Percentiles rank a stretch among this genome's conserved stretches.
Evolutionary conservation across 1,140 invertebrate species (phyloP).

Genomic region (Megalopta genalis): DNA sequence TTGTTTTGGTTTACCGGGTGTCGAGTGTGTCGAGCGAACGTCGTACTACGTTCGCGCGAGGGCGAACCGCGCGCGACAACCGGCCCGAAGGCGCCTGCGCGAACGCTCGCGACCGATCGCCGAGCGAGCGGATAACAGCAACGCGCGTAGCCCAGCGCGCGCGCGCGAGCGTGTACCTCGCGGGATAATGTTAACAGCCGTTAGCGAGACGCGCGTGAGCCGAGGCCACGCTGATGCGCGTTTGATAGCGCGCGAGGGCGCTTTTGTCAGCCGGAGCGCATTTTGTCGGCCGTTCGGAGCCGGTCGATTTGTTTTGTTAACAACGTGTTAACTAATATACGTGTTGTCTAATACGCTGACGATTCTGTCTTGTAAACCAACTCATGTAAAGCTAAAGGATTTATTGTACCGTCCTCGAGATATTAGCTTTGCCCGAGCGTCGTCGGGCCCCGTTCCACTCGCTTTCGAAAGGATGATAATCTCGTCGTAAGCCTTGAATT

Average conservation of each 20-base stretch:
- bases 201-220: conserved; percentile 48
- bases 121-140: background rate
- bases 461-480: too few species aligned
- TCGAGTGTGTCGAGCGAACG: conserved; percentile 53
- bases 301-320: background rate
- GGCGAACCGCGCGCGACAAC: conserved; percentile 56
- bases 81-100: conserved; percentile 29
- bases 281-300: background rate
- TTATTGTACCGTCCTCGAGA: too few species aligned
- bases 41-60: conserved; percentile 51
- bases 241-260: conserved; percentile 13
- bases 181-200: conserved; percentile 59
- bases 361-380: too few species aligned
- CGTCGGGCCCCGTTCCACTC: too few species aligned
- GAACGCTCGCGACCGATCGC: conserved; percentile 19
- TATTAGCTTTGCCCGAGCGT: too few species aligned
- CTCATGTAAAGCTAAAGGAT: too few species aligned
- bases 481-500: too few species aligned
- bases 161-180: conserved; percentile 23
- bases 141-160: conserved; percentile 7
- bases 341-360: background rate
- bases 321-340: background rate
- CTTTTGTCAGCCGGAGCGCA: background rate
- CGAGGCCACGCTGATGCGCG: conserved; percentile 12
- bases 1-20: conserved; percentile 68